A percentile compares a stretch with the other conserved stretches of the same genome.
Conservation (phyloP, 2,888 invertebrate genomes). For the Epiblema foenella region DNA sequence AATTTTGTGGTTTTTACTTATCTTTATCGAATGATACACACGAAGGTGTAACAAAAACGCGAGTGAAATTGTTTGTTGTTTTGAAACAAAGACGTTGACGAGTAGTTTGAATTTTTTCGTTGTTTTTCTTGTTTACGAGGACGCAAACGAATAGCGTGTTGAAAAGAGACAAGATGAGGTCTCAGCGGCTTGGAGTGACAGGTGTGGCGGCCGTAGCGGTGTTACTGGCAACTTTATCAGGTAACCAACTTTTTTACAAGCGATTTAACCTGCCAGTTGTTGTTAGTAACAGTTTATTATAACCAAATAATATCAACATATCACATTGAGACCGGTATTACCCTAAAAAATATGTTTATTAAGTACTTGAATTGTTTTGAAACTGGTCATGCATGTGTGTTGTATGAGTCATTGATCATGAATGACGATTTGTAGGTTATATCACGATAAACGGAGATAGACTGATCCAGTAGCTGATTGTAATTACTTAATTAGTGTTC, state of each 20-base stretch:
- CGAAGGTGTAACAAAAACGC: constrained; percentile 73
- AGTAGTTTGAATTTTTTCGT: constrained; percentile 70
- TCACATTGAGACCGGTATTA: neutral
- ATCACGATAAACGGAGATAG: constrained; percentile 31
- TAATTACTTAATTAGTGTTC: too few species aligned
- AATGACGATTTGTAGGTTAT: constrained; percentile 42
- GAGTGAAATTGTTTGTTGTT: constrained; percentile 78
- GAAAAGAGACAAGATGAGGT: constrained; percentile 81
- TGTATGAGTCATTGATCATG: constrained; percentile 37
- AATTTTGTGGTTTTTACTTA: constrained; percentile 72
- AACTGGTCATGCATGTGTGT: constrained; percentile 28
- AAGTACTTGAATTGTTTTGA: constrained; percentile 26
- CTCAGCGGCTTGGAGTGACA: constrained; percentile 74
- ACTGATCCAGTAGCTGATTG: constrained; percentile 10
- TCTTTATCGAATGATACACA: constrained; percentile 70
- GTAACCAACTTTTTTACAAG: constrained; percentile 61
- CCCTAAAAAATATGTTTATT: constrained; percentile 8
- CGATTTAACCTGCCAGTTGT: constrained; percentile 22
- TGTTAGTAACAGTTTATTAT: constrained; percentile 14
- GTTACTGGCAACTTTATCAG: constrained; percentile 77
- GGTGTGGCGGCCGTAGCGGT: constrained; percentile 80
- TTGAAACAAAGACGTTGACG: constrained; percentile 68
- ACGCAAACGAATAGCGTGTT: constrained; percentile 69
- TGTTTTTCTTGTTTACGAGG: constrained; percentile 71
- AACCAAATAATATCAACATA: neutral